Evolutionary conservation across 2,797 vertebrate genomes (phyloP), one percentile per base, ranked within the genome.

Genomic region (Tokudaia muenninki): DNA sequence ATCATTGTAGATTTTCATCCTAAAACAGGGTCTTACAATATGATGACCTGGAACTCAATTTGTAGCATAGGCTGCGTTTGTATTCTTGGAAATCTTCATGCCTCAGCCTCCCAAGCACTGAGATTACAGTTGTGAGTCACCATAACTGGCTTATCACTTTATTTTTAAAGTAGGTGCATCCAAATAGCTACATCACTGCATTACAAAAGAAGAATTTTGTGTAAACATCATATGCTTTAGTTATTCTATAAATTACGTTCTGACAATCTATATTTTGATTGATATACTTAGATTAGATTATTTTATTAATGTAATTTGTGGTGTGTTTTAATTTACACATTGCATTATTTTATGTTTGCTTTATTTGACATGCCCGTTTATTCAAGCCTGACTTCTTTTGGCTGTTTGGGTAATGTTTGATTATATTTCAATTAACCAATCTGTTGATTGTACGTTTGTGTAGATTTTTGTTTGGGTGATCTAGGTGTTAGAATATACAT

Each of bases 311-410:
- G 34, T 29, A 74, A 87, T 74, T 74, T 57, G n/a, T 41, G 70
- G 3, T 88, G 24, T 13, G 2, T 65, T 83, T 88, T 75, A 11
- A 88, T 91, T 80, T 84, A n/a, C 61, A 89, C 12, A 75, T 75
- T 87, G 84, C 72, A 93, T 74, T 82, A 57, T 79, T 91, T 91
- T 94, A 5, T 93, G 9, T 74, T 94, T 87, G 37, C 78, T 84
- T 8, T 34, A 57, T 81, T 59, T 92, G 29, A 26, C 95, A 94
- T 91, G 63, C 37, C n/a, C n/a, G 31, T 88, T 31, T 87, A 74
- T 55, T 87, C 52, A 87, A 57, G 34, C 50, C 67, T 57, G 22
- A 55, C 50, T 55, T 74, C 63, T 55, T 74, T 88, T 41, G 67
- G 16, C 67, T 74, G 52, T 88, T 74, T 57, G 86, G 22, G 9